Conservation (phyloP, 2,797 vertebrate species). For the Petrocephalus sullivani region DNA sequence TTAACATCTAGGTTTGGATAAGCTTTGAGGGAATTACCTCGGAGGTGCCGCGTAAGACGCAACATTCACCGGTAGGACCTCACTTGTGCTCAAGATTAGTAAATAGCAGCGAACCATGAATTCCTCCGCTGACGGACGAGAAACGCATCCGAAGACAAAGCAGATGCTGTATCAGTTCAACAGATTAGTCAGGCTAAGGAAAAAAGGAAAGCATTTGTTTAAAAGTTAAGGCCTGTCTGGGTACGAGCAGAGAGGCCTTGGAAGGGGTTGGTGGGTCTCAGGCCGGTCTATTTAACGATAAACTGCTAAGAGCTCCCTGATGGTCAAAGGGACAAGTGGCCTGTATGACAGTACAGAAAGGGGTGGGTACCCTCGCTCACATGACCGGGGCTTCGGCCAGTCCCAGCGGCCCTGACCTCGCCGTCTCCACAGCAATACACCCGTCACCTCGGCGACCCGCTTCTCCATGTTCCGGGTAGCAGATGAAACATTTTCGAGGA, state of each 20-base stretch:
- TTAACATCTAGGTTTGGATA: slow-evolving; percentile 13
- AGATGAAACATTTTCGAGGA: slow-evolving; percentile 68
- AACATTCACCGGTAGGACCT: neutral
- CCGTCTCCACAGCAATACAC: too few relatives aligned
- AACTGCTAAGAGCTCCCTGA: neutral
- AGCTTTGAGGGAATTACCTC: slow-evolving; percentile 14
- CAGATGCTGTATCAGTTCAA: neutral
- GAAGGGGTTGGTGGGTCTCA: neutral
- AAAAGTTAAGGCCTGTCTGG: neutral
- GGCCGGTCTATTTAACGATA: neutral
- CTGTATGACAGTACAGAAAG: neutral
- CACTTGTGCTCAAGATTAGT: neutral
- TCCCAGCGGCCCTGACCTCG: neutral
- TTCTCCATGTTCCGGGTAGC: slow-evolving; percentile 24
- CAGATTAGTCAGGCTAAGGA: neutral
- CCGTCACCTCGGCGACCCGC: neutral
- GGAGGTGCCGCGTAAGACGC: neutral
- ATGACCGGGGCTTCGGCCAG: neutral
- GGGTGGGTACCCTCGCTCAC: neutral
- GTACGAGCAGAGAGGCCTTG: neutral
- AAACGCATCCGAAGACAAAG: neutral
- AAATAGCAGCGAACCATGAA: neutral
- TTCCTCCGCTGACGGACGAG: neutral
- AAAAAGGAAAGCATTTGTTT: neutral
- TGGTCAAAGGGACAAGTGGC: neutral